Evolutionary conservation across 2,888 invertebrate genomes (phyloP).

Genomic region (Aporophyla lueneburgensis): DNA sequence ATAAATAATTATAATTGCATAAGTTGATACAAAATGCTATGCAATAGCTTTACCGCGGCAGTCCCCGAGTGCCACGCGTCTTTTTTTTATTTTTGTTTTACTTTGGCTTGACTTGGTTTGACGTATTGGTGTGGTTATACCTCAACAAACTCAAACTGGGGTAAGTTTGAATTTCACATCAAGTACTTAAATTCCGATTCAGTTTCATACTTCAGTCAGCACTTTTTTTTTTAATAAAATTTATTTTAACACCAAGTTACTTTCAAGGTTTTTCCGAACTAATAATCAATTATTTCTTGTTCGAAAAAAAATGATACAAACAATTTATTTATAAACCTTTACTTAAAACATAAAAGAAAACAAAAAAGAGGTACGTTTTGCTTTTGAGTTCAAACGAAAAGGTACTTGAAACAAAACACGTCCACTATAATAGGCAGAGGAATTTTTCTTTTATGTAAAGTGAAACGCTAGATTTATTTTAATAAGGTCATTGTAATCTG

Average conservation of each 20-base stretch:
- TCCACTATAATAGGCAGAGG: not conserved
- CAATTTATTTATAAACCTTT: not conserved
- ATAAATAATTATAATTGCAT: too few relatives aligned
- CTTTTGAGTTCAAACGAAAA: slow-evolving; percentile 18
- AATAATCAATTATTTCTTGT: not conserved
- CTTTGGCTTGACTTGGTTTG: too few relatives aligned
- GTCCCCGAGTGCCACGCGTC: too few relatives aligned
- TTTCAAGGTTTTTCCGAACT: not conserved
- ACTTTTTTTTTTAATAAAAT: not conserved
- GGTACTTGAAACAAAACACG: not conserved
- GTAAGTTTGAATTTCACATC: too few relatives aligned
- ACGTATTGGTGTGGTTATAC: too few relatives aligned
- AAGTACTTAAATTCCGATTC: not conserved
- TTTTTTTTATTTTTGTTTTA: too few relatives aligned
- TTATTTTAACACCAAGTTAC: not conserved
- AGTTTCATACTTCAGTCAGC: not conserved
- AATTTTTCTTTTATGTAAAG: not conserved
- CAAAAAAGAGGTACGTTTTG: not conserved
- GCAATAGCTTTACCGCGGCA: too few relatives aligned
- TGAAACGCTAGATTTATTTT: not conserved
- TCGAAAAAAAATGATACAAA: not conserved
- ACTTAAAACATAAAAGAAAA: not conserved
- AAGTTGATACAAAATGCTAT: too few relatives aligned
- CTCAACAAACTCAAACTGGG: too few relatives aligned
- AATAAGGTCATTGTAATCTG: slow-evolving; percentile 6